Evolutionary conservation across 2,797 vertebrate species (phyloP).

Genomic region (Okamejei kenojei): DNA sequence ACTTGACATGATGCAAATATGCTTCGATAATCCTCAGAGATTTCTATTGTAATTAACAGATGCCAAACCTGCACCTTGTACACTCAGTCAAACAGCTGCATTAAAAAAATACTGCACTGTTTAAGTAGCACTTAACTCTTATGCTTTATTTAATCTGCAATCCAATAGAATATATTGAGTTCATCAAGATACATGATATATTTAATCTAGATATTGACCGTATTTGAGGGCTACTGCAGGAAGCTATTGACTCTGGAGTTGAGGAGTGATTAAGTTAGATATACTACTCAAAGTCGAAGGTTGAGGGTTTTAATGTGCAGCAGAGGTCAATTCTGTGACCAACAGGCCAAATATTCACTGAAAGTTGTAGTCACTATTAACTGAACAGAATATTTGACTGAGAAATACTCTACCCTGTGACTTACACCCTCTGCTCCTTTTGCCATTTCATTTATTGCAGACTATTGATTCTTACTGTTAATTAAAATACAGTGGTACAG

Average conservation of each 20-base stretch:
- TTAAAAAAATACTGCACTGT: not conserved
- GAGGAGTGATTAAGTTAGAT: not conserved
- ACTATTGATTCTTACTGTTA: not conserved
- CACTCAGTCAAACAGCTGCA: constrained; percentile 25
- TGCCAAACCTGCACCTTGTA: constrained; percentile 20
- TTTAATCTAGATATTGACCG: constrained; percentile 16
- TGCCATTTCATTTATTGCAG: too few species aligned
- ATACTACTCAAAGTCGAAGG: not conserved
- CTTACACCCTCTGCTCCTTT: not conserved
- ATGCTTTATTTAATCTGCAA: constrained; percentile 30
- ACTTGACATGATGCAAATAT: constrained; percentile 29
- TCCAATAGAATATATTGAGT: constrained; percentile 32
- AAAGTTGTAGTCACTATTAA: not conserved
- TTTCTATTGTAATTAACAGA: constrained; percentile 36
- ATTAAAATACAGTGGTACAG: not conserved
- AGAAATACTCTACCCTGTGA: not conserved
- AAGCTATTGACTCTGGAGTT: not conserved
- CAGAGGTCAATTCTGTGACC: constrained; percentile 1
- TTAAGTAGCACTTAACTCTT: constrained; percentile 25
- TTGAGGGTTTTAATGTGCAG: not conserved
- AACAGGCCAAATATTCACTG: not conserved
- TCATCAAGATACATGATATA: not conserved
- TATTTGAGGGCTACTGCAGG: not conserved
- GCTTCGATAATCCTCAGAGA: constrained; percentile 28
- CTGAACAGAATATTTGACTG: not conserved